Evolutionary conservation across 2,888 invertebrate genomes (phyloP).

Genomic region (Rhamphomyia laevipes): DNA sequence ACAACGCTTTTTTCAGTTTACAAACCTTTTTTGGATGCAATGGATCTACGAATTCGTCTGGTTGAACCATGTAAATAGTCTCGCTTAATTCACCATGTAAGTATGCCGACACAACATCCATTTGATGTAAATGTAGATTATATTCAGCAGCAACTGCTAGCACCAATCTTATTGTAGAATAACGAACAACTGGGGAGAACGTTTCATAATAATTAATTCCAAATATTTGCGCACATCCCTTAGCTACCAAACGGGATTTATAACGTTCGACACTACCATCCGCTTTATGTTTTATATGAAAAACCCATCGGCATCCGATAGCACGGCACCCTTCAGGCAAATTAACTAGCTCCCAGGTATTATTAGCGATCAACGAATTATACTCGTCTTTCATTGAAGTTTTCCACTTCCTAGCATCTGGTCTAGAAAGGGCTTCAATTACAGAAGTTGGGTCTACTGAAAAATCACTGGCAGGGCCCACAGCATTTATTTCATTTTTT

Average conservation of each 20-base stretch:
- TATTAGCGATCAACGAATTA: neutral
- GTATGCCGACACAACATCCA: conserved; percentile 10
- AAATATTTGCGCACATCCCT: conserved; percentile 9
- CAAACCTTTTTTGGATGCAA: conserved; percentile 2
- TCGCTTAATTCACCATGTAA: conserved; percentile 11
- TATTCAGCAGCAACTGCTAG: conserved; percentile 8
- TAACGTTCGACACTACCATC: conserved; percentile 4
- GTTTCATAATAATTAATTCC: conserved; percentile 10
- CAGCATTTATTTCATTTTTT: too few relatives aligned
- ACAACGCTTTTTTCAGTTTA: conserved; percentile 2
- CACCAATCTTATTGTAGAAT: conserved; percentile 9
- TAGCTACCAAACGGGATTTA: conserved; percentile 13
- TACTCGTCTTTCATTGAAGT: conserved; percentile 1
- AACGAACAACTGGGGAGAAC: conserved; percentile 9
- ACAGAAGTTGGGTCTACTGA: neutral
- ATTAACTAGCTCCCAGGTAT: conserved; percentile 2
- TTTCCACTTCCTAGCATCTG: neutral
- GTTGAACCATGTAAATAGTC: conserved; percentile 9
- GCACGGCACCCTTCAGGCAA: neutral
- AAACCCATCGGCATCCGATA: conserved; percentile 9
- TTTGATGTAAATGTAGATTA: conserved; percentile 7
- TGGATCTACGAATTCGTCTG: conserved; percentile 4
- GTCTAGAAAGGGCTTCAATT: neutral
- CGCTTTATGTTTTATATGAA: conserved; percentile 7
- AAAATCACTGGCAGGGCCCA: too few relatives aligned